These are phyloP conservation scores for Drosophila neonasuta DNA, from an alignment of 2,888 invertebrate species.

Conservation along the genomic window DNA sequence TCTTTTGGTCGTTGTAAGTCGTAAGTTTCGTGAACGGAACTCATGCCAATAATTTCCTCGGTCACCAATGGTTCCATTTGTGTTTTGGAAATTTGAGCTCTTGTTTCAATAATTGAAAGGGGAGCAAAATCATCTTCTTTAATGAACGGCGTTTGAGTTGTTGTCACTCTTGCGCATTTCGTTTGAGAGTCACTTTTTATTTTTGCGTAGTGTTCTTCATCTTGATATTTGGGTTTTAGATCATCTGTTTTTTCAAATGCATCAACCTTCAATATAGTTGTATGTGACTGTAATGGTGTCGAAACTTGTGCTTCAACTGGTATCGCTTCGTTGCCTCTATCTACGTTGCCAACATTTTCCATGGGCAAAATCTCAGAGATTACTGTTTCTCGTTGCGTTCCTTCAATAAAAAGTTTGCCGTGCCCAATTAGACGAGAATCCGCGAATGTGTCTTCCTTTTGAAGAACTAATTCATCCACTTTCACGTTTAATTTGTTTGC, in stretches of 20 bases:
- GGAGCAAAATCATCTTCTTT: constrained; percentile 61
- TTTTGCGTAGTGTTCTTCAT: constrained; percentile 27
- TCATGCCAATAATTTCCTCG: constrained; percentile 71
- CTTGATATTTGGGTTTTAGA: constrained; percentile 16
- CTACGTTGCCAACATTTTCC: constrained; percentile 57
- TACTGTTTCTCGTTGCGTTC: constrained; percentile 65
- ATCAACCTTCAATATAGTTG: constrained; percentile 58
- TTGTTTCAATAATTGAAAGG: constrained; percentile 14
- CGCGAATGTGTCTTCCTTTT: constrained; percentile 55
- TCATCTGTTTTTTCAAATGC: constrained; percentile 53
- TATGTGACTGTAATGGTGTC: constrained; percentile 54
- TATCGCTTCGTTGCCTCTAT: background rate
- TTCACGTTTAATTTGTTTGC: constrained; percentile 56
- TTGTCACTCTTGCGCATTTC: constrained; percentile 44
- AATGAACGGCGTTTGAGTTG: constrained; percentile 49
- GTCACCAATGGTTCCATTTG: constrained; percentile 60
- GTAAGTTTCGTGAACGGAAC: constrained; percentile 69
- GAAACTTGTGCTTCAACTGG: background rate
- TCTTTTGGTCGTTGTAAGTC: constrained; percentile 55
- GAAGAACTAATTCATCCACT: constrained; percentile 52
- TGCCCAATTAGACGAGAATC: constrained; percentile 24
- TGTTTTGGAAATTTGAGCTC: constrained; percentile 53
- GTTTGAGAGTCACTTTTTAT: constrained; percentile 26
- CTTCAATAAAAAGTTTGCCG: constrained; percentile 68
- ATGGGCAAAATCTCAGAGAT: constrained; percentile 60